phyloP scores from a whole-genome alignment of 2,113 vertebrate genomes.

The Strigops habroptila region DNA sequence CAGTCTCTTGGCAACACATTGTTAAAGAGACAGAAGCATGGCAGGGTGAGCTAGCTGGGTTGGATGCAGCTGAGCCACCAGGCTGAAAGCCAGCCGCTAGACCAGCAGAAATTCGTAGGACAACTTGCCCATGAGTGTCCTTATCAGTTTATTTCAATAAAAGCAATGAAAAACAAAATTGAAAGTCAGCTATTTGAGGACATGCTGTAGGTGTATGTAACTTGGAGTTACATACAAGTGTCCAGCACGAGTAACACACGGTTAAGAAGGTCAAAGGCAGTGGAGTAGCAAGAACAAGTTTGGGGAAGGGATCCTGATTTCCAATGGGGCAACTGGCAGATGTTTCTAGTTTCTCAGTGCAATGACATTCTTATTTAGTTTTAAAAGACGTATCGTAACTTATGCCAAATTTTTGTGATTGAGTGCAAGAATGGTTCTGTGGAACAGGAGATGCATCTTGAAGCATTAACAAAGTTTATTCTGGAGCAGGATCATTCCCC shows the following conservation, averaged over 20 bases:
- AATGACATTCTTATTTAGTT: not conserved
- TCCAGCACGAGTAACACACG: not conserved
- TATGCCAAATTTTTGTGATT: not conserved
- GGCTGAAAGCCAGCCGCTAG: not conserved
- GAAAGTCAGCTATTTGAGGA: not conserved
- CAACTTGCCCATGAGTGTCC: not conserved
- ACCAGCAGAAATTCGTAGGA: not conserved
- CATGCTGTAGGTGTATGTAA: not conserved
- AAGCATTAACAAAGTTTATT: not conserved
- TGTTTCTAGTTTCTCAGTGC: not conserved
- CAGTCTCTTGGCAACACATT: not conserved
- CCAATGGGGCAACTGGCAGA: not conserved
- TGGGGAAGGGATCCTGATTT: not conserved
- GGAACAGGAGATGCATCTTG: not conserved
- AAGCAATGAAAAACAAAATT: not conserved
- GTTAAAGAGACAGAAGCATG: not conserved
- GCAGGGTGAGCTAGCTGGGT: fast-evolving
- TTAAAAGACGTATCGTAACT: not conserved
- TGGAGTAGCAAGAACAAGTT: not conserved
- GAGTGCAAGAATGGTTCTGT: not conserved
- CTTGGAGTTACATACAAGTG: not conserved
- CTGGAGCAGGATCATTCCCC: not conserved
- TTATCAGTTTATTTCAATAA: not conserved
- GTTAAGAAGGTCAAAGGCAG: not conserved
- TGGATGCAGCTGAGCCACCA: fast-evolving